Evolutionary conservation across 2,888 invertebrate species (phyloP), one percentile per base, ranked within the genome.

Genomic region (Rutpela maculata): DNA sequence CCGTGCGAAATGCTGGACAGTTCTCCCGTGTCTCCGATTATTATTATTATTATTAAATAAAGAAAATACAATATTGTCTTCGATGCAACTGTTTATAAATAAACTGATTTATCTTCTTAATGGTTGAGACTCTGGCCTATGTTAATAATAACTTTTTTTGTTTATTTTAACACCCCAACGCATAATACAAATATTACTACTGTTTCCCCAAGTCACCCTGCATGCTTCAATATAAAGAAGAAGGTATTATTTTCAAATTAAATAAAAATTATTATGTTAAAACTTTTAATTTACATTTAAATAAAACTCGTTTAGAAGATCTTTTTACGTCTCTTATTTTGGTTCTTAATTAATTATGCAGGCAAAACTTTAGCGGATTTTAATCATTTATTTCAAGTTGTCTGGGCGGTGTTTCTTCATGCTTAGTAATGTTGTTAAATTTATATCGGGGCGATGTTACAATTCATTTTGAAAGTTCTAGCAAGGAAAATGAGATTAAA

Each of bases 261-360:
- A 43, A 15, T 60, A 38, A 15, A 19, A 60, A 35, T 70, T 43
- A 50, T 60, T 26, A 22, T 70, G 35, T 17, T 22, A n/a, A 17
- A 56, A 56, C 71, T 77, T 74, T 74, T 77, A 77, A 77, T 77
- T 74, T 59, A 57, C 43, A 74, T 73, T 67, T 70, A 77, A 73
- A 77, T 65, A 63, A 65, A 77, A 77, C 63, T 68, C 77, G 56
- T 70, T 72, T 57, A 69, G 59, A 59, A 50, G 43, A 74, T 69
- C 77, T 73, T 74, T 73, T 77, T 69, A 65, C 69, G 43, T 38
- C 73, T 72, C 69, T 74, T 73, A 76, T 77, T 77, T 71, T 69
- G 73, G 59, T 59, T 74, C 77, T 69, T 65, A 70, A 74, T 77
- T 77, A 77, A 77, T 77, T 77, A 77, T 77, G 76, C 69, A 77